Base-by-base conservation (phyloP, 2,888 invertebrate genomes). In the Lasioglossum malachurum region DNA sequence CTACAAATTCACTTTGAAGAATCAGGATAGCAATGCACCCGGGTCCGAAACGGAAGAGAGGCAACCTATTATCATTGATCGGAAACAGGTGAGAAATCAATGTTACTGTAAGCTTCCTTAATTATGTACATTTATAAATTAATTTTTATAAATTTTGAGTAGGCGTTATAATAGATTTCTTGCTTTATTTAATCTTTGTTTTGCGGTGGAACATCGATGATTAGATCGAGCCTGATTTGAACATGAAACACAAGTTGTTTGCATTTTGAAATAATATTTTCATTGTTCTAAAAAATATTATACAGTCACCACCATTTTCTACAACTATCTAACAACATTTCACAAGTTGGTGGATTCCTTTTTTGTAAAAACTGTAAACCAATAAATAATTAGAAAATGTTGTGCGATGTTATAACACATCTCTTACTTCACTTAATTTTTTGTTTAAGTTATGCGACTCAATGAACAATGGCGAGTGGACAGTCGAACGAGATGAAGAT, bases 401-500 rank as follows among this genome's bases (percentile, higher is more conserved):
- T 41, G 12, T 12, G 44, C 44, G 44, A 44, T 44, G 44, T 44
- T 44, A 12, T 44, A 44, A 44, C 44, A 12, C 10, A 4, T 27
- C 4, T 35, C 7, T 7, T 2, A 67, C 35, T 8, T 31, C 19
- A 8, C 7, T 67, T 1, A 10, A 67, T 35, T 19, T 35, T 35
- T 44, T 60, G 38, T 80, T 80, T 27, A 46, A 94, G 94, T 87
- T 95, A 14, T 95, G 95, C 81, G 90, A 93, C n/a, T 77, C 87
- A 10, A 92, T 97, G 94, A 95, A 93, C 85, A 95, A 96, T 79
- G 97, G 96, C 49, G 96, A 96, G 89, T 98, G 98, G 98, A 97
- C 97, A 0, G 94, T 97, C 86, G 97, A 98, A 93, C 96, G 98
- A 82, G 98, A 98, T 90, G 97, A 97, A 93, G 98, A 98, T 95